phyloP scores from a whole-genome alignment of 2,797 vertebrate genomes.

The Lophius americanus region DNA sequence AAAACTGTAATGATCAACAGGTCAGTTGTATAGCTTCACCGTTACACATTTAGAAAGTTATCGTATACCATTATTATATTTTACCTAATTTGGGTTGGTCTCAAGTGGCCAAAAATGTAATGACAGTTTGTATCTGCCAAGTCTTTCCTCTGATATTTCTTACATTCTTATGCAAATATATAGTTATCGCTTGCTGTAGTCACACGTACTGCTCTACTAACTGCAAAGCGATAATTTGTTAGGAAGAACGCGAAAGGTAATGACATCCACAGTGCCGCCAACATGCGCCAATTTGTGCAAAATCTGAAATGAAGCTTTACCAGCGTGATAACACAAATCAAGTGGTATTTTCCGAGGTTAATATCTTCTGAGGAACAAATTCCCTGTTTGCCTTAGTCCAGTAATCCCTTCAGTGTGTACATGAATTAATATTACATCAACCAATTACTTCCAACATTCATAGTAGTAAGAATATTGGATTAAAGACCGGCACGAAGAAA shows the following conservation, averaged over 20 bases:
- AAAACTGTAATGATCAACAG: too few species aligned
- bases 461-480: neutral
- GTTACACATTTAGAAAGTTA: neutral
- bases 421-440: too few species aligned
- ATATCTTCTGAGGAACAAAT: neutral
- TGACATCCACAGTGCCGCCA: neutral
- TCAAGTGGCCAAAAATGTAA: neutral
- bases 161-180: neutral
- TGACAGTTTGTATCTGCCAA: neutral
- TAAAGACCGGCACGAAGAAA: too few species aligned
- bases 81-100: neutral
- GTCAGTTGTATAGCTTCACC: neutral
- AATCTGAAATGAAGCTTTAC: neutral
- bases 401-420: too few species aligned
- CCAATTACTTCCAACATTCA: slow-evolving; percentile 1
- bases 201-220: too few species aligned
- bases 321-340: neutral
- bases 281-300: neutral
- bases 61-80: neutral
- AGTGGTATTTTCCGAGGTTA: neutral
- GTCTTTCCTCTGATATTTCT: neutral
- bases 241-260: neutral
- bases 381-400: neutral
- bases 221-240: neutral
- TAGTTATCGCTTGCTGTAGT: neutral